These are phyloP conservation scores for Petroica traversi DNA, from an alignment of 2,113 vertebrate genomes.

Conservation along the genomic window DNA sequence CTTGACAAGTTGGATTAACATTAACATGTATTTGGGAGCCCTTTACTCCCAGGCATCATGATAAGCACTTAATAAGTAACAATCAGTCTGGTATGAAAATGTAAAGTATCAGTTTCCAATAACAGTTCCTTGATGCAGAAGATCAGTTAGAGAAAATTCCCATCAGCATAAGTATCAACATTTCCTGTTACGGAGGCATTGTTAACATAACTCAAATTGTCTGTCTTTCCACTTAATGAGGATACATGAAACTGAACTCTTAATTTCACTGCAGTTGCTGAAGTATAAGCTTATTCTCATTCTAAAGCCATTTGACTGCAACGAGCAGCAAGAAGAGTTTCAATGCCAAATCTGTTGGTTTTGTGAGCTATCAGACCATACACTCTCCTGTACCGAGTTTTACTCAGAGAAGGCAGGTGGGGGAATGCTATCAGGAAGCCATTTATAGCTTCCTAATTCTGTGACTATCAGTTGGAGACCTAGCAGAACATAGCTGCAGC, in stretches of 20 bases:
- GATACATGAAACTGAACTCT: not conserved
- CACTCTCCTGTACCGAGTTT: not conserved
- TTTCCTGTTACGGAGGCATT: not conserved
- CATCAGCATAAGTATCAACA: not conserved
- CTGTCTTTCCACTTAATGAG: not conserved
- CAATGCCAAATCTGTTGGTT: not conserved
- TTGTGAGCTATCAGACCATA: not conserved
- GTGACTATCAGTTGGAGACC: not conserved
- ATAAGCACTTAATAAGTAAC: not conserved
- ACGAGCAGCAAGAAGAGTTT: not conserved
- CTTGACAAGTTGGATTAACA: not conserved
- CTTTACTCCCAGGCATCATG: not conserved
- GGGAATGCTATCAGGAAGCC: not conserved
- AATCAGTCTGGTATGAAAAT: not conserved
- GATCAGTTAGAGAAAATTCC: constrained; percentile 23
- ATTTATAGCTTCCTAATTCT: constrained; percentile 10
- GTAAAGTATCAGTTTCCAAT: constrained; percentile 13
- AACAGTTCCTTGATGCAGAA: not conserved
- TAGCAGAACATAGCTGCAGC: not conserved
- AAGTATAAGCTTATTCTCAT: not conserved
- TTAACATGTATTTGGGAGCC: not conserved
- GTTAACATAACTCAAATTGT: not conserved
- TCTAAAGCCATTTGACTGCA: not conserved
- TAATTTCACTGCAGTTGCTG: not conserved
- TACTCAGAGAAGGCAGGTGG: not conserved